A percentile compares a stretch with the other conserved stretches of the same genome.
Conservation (phyloP, 2,797 vertebrate genomes). For the Pteronotus mesoamericanus region DNA sequence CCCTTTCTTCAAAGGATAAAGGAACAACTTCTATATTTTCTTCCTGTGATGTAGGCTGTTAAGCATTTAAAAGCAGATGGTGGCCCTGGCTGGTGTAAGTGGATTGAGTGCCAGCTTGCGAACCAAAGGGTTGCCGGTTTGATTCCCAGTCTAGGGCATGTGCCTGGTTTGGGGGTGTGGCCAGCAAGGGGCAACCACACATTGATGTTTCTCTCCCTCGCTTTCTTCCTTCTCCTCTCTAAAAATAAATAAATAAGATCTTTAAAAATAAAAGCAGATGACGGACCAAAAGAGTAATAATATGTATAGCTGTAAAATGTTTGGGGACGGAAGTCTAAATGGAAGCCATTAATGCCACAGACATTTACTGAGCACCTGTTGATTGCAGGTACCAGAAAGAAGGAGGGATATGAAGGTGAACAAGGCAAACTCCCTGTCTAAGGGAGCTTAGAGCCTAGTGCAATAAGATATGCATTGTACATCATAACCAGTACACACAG, state of each 20-base stretch:
- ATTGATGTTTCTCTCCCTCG: too few species aligned
- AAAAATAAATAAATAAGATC: too few species aligned
- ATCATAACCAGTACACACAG: not conserved
- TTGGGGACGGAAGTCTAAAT: not conserved
- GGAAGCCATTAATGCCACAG: not conserved
- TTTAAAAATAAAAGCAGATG: not conserved
- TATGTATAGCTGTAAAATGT: not conserved
- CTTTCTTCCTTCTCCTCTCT: too few species aligned
- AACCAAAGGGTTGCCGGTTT: too few species aligned
- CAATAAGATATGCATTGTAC: not conserved
- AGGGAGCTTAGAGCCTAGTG: too few species aligned
- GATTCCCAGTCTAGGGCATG: too few species aligned
- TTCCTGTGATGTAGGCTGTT: not conserved
- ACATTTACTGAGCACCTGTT: not conserved
- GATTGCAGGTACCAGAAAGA: not conserved
- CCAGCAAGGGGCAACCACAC: too few species aligned
- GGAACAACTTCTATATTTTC: not conserved
- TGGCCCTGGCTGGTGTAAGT: too few species aligned
- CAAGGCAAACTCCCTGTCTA: not conserved
- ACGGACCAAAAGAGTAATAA: not conserved
- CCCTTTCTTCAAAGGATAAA: not conserved
- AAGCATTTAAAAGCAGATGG: not conserved
- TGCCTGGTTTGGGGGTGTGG: too few species aligned
- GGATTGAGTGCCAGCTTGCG: too few species aligned
- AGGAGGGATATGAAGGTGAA: not conserved